Percentiles rank a stretch among this genome's conserved stretches.
These are phyloP conservation scores for Sphaeramia orbicularis DNA, from an alignment of 2,797 vertebrate genomes.

Conservation along the genomic window DNA sequence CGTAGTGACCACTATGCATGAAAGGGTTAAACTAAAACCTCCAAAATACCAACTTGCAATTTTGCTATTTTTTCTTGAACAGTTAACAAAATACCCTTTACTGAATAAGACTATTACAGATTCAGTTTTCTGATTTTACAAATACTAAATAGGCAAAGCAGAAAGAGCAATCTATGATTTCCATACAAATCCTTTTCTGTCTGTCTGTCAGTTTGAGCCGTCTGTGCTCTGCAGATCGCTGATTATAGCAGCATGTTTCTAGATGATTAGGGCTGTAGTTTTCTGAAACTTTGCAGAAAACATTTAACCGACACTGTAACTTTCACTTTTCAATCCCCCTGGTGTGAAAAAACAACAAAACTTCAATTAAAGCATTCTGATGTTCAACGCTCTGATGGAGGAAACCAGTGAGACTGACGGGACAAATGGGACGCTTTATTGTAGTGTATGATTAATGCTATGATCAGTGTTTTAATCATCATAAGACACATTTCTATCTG, in stretches of 20 bases:
- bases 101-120: not conserved
- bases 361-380: not conserved
- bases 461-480: not conserved
- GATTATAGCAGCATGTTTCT: constrained; percentile 19
- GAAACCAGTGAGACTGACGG: not conserved
- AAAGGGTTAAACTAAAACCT: no score
- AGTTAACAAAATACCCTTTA: no score
- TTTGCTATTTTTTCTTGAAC: no score
- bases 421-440: constrained; percentile 7
- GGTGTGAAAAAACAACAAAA: not conserved
- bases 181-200: constrained; percentile 1
- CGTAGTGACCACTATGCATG: no score
- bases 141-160: constrained; percentile 11
- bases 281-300: constrained; percentile 14
- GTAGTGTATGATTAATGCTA: not conserved
- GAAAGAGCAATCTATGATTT: not conserved
- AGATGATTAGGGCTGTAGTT: constrained; percentile 31
- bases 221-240: constrained; percentile 14
- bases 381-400: not conserved
- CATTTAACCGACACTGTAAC: not conserved
- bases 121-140: not conserved
- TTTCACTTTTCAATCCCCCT: constrained; percentile 1
- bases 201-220: not conserved
- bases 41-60: no score
- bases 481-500: constrained; percentile 6